phyloP scores from a whole-genome alignment of 2,888 invertebrate species.

The Andrena fulva region DNA sequence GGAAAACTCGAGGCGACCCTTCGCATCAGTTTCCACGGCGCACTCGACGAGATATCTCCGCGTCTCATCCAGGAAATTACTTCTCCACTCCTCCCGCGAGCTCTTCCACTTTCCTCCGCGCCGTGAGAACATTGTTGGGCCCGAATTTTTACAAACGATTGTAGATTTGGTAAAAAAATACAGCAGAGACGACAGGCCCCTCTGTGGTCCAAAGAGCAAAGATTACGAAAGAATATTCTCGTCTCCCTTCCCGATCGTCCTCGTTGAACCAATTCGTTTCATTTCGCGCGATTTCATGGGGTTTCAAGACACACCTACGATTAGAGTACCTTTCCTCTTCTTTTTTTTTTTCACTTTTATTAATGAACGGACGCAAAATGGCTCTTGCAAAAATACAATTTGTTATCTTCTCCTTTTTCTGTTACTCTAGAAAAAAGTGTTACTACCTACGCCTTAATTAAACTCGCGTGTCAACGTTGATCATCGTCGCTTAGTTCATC shows the following conservation, averaged over 20 bases:
- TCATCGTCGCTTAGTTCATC: constrained; percentile 22
- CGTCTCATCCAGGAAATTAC: background rate
- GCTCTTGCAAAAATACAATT: constrained; percentile 79
- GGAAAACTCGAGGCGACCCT: constrained; percentile 9
- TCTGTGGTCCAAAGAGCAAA: background rate
- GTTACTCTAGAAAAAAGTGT: constrained; percentile 63
- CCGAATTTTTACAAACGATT: background rate
- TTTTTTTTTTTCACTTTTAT: constrained; percentile 43
- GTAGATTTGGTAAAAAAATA: background rate
- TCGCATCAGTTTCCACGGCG: background rate
- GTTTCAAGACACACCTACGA: constrained; percentile 48
- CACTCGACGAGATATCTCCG: constrained; percentile 3
- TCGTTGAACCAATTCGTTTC: background rate
- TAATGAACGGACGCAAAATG: constrained; percentile 74
- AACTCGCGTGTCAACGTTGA: constrained; percentile 32
- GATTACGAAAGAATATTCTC: constrained; percentile 16
- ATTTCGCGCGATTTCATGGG: constrained; percentile 34
- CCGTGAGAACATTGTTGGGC: background rate
- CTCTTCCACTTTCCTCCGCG: background rate
- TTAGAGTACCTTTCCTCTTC: constrained; percentile 45
- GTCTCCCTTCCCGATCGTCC: constrained; percentile 25
- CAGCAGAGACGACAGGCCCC: background rate
- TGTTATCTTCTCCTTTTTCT: constrained; percentile 47
- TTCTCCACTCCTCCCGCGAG: background rate
- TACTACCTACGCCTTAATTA: constrained; percentile 58